Evolutionary conservation across 2,113 vertebrate species (phyloP).

Genomic region (Alethe diademata): DNA sequence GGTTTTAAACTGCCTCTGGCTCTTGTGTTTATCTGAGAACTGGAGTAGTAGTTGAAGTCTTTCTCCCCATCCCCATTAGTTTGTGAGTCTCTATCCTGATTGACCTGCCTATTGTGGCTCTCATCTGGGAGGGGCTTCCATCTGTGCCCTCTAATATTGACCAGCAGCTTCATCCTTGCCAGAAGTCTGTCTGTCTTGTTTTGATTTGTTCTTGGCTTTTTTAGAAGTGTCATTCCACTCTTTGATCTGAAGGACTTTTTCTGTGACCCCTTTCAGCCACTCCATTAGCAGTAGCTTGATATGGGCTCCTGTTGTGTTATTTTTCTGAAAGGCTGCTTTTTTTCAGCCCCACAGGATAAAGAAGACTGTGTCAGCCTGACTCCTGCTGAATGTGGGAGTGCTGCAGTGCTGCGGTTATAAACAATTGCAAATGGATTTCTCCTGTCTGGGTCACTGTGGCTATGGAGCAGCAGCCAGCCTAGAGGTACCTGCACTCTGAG

Average conservation of each 20-base stretch:
- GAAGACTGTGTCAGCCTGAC: background rate
- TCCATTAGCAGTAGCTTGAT: background rate
- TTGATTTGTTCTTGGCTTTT: background rate
- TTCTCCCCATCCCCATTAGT: background rate
- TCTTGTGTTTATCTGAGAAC: background rate
- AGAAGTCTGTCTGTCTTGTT: background rate
- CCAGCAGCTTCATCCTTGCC: background rate
- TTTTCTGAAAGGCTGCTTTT: background rate
- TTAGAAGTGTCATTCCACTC: background rate
- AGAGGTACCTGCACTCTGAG: background rate
- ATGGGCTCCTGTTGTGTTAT: background rate
- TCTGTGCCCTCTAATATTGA: background rate
- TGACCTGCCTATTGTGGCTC: background rate
- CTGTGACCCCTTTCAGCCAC: background rate
- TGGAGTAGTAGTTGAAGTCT: background rate
- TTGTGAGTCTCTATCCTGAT: background rate
- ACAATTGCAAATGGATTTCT: background rate
- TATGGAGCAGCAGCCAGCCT: background rate
- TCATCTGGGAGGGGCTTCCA: background rate
- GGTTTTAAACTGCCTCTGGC: background rate
- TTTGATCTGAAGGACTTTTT: background rate
- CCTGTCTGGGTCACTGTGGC: background rate
- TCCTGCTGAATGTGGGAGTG: rapidly evolving
- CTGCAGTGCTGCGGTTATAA: background rate
- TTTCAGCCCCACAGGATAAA: background rate